phyloP scores from a whole-genome alignment of 1,140 invertebrate genomes.

The Acromyrmex echinatior region DNA sequence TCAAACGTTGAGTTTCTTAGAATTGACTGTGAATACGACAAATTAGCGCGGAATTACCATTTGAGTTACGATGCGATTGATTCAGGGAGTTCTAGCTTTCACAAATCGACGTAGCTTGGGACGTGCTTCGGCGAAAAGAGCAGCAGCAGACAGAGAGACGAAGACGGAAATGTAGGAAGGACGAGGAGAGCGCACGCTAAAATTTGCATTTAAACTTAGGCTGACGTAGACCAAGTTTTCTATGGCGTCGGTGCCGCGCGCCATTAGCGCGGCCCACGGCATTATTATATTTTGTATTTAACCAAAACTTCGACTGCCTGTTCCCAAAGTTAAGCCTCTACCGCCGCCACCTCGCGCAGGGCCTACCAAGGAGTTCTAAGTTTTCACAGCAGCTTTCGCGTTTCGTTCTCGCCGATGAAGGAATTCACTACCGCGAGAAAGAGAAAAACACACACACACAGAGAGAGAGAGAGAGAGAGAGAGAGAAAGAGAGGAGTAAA shows the following conservation, averaged over 20 bases:
- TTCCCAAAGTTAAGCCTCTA: conserved; percentile 49
- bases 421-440: conserved; percentile 19
- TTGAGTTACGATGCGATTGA: conserved; percentile 44
- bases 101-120: conserved; percentile 10
- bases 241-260: conserved; percentile 29
- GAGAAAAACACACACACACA: too few relatives aligned
- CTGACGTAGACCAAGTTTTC: conserved; percentile 56
- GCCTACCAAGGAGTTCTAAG: conserved; percentile 31
- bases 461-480: neutral
- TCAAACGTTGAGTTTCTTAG: neutral
- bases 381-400: conserved; percentile 43
- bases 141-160: neutral
- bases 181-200: neutral
- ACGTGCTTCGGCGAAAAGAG: neutral
- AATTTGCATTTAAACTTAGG: conserved; percentile 73
- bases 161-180: neutral
- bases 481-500: neutral
- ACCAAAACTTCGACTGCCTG: conserved; percentile 69
- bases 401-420: conserved; percentile 4
- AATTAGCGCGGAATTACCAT: conserved; percentile 43
- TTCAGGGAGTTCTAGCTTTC: neutral
- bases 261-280: conserved; percentile 65
- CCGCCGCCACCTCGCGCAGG: neutral
- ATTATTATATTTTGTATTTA: conserved; percentile 78
- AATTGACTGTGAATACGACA: conserved; percentile 44